phyloP scores from a whole-genome alignment of 2,797 vertebrate genomes.

The Potorous gilbertii region DNA sequence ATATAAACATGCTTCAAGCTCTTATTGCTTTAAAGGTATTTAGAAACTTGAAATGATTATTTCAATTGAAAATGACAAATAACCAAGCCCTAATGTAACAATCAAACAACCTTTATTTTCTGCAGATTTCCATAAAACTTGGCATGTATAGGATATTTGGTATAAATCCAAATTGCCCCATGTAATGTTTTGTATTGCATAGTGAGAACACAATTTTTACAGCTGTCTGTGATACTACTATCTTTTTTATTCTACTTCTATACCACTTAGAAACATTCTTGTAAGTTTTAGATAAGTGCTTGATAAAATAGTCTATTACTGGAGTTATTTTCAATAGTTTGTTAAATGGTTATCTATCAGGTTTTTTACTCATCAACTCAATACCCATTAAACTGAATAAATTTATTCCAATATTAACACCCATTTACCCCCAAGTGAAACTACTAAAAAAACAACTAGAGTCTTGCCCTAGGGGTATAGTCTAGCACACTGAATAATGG shows the following conservation, averaged over 20 bases:
- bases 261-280: slow-evolving; percentile 75
- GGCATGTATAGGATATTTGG: neutral
- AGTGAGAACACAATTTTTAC: neutral
- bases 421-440: slow-evolving; percentile 20
- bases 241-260: slow-evolving; percentile 68
- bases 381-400: slow-evolving; percentile 31
- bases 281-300: slow-evolving; percentile 56
- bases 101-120: neutral
- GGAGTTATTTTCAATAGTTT: slow-evolving; percentile 52
- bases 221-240: neutral
- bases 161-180: neutral
- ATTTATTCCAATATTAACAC: slow-evolving; percentile 44
- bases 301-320: slow-evolving; percentile 60
- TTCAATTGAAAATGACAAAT: slow-evolving; percentile 15
- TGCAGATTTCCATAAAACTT: slow-evolving; percentile 35
- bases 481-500: neutral
- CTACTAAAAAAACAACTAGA: slow-evolving; percentile 40
- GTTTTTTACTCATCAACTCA: neutral
- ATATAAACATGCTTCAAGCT: neutral
- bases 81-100: slow-evolving; percentile 35
- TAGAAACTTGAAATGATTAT: neutral
- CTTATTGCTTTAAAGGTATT: neutral
- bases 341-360: neutral
- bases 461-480: neutral
- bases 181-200: neutral